A percentile compares a stretch with the other conserved stretches of the same genome.
Evolutionary conservation across 2,797 vertebrate species (phyloP).

Genomic region (Allobates femoralis): DNA sequence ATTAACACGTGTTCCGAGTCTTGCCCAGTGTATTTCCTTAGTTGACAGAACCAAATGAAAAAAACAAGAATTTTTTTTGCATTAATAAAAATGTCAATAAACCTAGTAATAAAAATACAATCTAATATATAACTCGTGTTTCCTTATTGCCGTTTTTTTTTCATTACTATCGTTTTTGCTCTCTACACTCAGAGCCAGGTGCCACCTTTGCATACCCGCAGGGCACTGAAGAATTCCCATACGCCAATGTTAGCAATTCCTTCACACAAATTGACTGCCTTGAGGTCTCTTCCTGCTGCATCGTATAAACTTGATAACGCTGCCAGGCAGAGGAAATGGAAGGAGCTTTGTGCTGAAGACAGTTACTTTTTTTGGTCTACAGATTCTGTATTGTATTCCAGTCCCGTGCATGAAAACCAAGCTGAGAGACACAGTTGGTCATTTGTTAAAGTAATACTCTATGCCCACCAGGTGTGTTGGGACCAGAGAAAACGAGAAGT

Average conservation of each 20-base stretch:
- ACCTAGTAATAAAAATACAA: background rate
- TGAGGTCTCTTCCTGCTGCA: slow-evolving; percentile 45
- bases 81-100: background rate
- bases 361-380: slow-evolving; percentile 22
- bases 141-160: background rate
- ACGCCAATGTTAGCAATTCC: slow-evolving; percentile 32
- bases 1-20: background rate
- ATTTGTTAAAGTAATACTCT: slow-evolving; percentile 25
- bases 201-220: slow-evolving; percentile 16
- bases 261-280: slow-evolving; percentile 30
- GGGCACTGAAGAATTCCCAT: slow-evolving; percentile 16
- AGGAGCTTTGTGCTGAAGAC: slow-evolving; percentile 25
- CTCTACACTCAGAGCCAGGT: slow-evolving; percentile 2
- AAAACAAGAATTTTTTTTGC: background rate
- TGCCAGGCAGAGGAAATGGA: slow-evolving; percentile 50
- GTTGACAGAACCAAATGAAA: background rate
- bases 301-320: background rate
- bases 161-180: background rate
- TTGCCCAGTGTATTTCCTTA: background rate
- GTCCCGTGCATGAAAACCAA: slow-evolving; percentile 1
- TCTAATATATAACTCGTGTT: background rate
- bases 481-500: slow-evolving; percentile 3
- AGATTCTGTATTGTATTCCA: slow-evolving; percentile 38
- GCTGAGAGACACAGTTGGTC: slow-evolving; percentile 8
- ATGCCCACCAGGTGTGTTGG: slow-evolving; percentile 27